A percentile compares a stretch with the other conserved stretches of the same genome.
These are phyloP conservation scores for Cyphomyrus discorhynchus DNA, from an alignment of 2,113 vertebrate genomes.

Conservation along the genomic window DNA sequence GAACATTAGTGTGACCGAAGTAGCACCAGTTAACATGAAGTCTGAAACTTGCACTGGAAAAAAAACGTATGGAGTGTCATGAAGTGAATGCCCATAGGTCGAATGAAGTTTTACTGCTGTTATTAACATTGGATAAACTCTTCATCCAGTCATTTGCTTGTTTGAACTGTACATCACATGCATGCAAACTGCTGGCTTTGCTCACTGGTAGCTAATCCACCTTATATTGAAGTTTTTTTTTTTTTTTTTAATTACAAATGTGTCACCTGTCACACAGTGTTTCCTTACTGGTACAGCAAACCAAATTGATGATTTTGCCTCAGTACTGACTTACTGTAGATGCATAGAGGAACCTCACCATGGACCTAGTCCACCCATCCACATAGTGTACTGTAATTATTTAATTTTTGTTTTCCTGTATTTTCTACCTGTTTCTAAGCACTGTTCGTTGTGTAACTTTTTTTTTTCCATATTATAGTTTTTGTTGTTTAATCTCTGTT, in stretches of 20 bases:
- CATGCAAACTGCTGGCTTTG: background rate
- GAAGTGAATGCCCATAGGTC: conserved; percentile 2
- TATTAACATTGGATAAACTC: background rate
- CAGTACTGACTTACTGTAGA: conserved; percentile 29
- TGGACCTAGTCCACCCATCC: background rate
- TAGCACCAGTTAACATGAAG: conserved; percentile 3
- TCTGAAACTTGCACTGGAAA: conserved; percentile 21
- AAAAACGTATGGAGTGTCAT: background rate
- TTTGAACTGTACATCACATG: background rate
- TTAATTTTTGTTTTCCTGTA: background rate
- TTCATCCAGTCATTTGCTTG: background rate
- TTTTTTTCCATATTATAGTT: background rate
- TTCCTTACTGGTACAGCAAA: conserved; percentile 39
- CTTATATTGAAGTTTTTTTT: conserved; percentile 7
- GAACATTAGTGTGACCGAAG: background rate
- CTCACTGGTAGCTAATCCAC: conserved; percentile 14
- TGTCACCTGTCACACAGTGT: conserved; percentile 36
- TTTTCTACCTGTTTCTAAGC: background rate
- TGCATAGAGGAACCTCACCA: conserved; percentile 4
- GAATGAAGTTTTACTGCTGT: background rate
- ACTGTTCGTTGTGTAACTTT: background rate
- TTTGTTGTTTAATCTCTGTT: conserved; percentile 2
- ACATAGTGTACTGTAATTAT: conserved; percentile 22
- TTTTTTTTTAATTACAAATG: background rate
- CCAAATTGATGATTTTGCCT: conserved; percentile 38